Conservation (phyloP, 2,797 vertebrate genomes). For the Eulemur albifrons region DNA sequence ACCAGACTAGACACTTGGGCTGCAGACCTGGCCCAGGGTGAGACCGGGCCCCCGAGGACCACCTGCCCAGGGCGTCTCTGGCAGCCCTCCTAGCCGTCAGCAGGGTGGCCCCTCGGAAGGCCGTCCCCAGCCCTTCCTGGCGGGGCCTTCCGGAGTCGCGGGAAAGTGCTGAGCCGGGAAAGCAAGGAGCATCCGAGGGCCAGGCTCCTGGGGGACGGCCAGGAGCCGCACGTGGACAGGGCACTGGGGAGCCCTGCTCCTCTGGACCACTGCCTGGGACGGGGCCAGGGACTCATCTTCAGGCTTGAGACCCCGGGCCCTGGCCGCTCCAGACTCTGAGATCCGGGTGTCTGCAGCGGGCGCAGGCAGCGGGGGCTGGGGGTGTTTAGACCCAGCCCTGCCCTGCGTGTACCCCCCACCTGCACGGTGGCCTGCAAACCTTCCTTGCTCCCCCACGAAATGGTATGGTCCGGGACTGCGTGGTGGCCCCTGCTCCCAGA, state of each 20-base stretch:
- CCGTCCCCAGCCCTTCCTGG: neutral
- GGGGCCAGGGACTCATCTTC: neutral
- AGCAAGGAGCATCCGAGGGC: neutral
- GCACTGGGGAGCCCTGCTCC: neutral
- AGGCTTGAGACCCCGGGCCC: rapidly evolving
- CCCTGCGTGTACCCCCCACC: neutral
- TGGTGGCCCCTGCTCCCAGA: neutral
- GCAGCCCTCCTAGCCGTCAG: neutral
- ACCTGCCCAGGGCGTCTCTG: neutral
- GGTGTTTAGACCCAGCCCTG: no score
- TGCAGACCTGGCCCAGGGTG: neutral
- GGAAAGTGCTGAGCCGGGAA: neutral
- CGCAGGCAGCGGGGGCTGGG: no score
- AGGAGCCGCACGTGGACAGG: neutral
- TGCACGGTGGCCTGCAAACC: neutral
- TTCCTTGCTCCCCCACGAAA: neutral
- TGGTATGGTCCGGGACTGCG: neutral
- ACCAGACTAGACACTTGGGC: neutral
- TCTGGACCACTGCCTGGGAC: rapidly evolving
- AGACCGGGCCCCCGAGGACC: neutral
- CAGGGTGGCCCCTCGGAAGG: neutral
- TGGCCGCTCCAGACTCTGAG: neutral
- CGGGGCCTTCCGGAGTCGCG: neutral
- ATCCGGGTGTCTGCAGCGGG: neutral
- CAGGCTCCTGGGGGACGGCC: neutral